phyloP scores from a whole-genome alignment of 2,797 vertebrate genomes.

The Salarias fasciatus region DNA sequence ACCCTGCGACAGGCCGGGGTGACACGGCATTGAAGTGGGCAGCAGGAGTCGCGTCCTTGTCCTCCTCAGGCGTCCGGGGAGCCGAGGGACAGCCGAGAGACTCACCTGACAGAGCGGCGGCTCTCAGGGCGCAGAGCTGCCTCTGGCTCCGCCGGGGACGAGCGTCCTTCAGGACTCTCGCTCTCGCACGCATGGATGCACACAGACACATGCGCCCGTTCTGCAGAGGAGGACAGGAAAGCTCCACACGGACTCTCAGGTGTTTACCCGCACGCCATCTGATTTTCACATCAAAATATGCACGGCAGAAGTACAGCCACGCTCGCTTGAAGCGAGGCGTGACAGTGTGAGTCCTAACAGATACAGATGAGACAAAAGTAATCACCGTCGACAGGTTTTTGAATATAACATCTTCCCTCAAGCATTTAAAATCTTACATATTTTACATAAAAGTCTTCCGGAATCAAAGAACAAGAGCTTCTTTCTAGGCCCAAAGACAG shows the following conservation, averaged over 20 bases:
- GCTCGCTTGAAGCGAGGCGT: constrained; percentile 16
- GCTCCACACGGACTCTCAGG: constrained; percentile 19
- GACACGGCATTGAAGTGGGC: constrained; percentile 44
- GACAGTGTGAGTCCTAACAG: constrained; percentile 13
- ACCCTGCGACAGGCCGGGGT: constrained; percentile 47
- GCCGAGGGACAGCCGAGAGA: constrained; percentile 49
- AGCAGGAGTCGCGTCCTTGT: constrained; percentile 61
- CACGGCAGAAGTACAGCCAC: constrained; percentile 4
- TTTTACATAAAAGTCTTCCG: constrained; percentile 43
- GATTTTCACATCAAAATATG: constrained; percentile 21
- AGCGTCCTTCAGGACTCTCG: constrained; percentile 41
- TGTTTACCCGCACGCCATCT: not conserved
- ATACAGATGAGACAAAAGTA: constrained; percentile 23
- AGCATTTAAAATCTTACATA: constrained; percentile 31
- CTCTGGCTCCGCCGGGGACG: constrained; percentile 28
- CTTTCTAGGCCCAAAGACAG: constrained; percentile 8
- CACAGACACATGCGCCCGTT: constrained; percentile 14
- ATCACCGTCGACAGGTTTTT: constrained; percentile 26
- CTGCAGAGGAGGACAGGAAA: constrained; percentile 22
- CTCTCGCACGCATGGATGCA: constrained; percentile 5
- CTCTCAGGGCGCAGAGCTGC: constrained; percentile 46
- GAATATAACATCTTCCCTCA: constrained; percentile 35
- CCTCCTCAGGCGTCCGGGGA: constrained; percentile 36
- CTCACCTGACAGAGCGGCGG: constrained; percentile 55
- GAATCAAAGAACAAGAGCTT: constrained; percentile 34